Evolutionary conservation across 2,113 vertebrate genomes (phyloP).

Genomic region (Stigmatopora argus): DNA sequence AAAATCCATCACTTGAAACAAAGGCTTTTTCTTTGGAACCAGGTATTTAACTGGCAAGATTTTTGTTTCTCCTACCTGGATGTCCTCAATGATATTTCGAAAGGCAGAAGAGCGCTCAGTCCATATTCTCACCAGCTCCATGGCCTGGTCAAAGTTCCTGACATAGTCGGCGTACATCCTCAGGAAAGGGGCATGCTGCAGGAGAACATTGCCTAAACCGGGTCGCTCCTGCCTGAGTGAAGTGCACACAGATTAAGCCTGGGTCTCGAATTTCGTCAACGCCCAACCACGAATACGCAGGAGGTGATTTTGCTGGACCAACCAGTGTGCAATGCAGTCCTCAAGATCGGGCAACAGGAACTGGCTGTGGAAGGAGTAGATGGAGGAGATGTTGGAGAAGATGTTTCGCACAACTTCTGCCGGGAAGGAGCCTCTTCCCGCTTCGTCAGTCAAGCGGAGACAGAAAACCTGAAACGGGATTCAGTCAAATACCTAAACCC

Average conservation of each 20-base stretch:
- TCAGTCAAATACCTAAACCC: background rate
- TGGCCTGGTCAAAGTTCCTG: conserved; percentile 77
- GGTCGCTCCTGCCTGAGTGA: conserved; percentile 70
- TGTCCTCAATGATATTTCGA: conserved; percentile 73
- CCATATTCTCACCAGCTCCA: conserved; percentile 80
- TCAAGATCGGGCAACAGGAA: conserved; percentile 85
- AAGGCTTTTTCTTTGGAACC: background rate
- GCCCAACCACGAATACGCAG: too few species aligned
- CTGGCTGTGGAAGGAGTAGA: conserved; percentile 81
- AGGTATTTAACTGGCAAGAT: background rate
- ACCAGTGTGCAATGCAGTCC: conserved; percentile 78
- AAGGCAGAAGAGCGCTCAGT: conserved; percentile 75
- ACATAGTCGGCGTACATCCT: conserved; percentile 86
- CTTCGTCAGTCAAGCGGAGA: conserved; percentile 74
- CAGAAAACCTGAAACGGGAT: conserved; percentile 74
- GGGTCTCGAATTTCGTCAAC: too few species aligned
- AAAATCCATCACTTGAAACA: background rate
- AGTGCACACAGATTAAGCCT: background rate
- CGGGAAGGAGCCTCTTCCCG: conserved; percentile 73
- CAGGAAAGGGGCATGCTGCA: conserved; percentile 83
- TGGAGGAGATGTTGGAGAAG: conserved; percentile 87
- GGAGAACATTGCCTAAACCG: conserved; percentile 77
- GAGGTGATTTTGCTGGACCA: conserved; percentile 25
- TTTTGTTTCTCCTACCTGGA: conserved; percentile 70
- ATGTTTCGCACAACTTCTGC: conserved; percentile 80